A percentile compares a stretch with the other conserved stretches of the same genome.
Evolutionary conservation across 2,797 vertebrate species (phyloP).

Genomic region (Fundulus diaphanus): DNA sequence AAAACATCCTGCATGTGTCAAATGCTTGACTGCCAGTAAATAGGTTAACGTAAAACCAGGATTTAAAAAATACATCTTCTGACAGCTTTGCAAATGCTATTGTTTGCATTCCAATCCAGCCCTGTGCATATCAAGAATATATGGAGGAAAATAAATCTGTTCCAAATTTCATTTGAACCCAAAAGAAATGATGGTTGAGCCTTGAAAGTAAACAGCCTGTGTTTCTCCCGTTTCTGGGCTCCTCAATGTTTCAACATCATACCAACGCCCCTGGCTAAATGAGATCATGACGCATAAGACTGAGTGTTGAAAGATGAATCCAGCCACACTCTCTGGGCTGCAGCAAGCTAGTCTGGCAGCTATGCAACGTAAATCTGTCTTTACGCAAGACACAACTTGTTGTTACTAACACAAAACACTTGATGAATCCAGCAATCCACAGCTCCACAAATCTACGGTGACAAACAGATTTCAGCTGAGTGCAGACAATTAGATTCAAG

Average conservation of each 20-base stretch:
- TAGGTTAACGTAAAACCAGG: not conserved
- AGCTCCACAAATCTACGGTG: no score
- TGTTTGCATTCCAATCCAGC: not conserved
- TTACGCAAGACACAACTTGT: not conserved
- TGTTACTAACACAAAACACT: not conserved
- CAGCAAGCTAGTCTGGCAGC: not conserved
- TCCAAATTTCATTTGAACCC: not conserved
- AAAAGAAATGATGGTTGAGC: not conserved
- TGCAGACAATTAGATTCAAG: no score
- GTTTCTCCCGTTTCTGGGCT: constrained; percentile 1
- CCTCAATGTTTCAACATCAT: constrained; percentile 10
- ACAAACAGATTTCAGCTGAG: no score
- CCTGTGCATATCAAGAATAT: not conserved
- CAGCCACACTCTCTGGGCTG: not conserved
- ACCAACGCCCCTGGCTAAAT: constrained; percentile 9
- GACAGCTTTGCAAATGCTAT: not conserved
- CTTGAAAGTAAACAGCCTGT: constrained; percentile 1
- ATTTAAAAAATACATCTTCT: not conserved
- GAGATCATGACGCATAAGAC: constrained; percentile 6
- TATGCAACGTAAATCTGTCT: not conserved
- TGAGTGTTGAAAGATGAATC: not conserved
- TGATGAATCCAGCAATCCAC: not conserved
- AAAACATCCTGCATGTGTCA: not conserved
- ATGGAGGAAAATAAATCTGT: not conserved
- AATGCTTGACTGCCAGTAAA: not conserved